Percentiles rank a stretch among this genome's conserved stretches.
phyloP scores from a whole-genome alignment of 2,888 invertebrate genomes.

The Geotrupes spiniger region DNA sequence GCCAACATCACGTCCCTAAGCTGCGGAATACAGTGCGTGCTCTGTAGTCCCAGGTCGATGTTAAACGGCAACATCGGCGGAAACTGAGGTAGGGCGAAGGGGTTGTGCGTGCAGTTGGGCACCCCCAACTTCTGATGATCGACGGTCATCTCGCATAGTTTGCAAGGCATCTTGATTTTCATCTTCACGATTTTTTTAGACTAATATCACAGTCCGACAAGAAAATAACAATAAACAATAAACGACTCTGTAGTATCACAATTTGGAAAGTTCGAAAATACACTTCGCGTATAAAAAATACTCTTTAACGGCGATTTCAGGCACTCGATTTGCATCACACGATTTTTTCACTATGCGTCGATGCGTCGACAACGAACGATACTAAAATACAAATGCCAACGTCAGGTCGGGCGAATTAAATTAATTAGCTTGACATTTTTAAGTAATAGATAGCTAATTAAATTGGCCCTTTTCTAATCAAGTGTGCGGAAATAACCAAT shows the following conservation, averaged over 20 bases:
- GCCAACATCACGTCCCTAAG: slow-evolving; percentile 65
- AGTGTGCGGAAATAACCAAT: too few species aligned
- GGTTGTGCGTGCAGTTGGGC: slow-evolving; percentile 42
- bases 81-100: slow-evolving; percentile 36
- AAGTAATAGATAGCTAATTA: too few species aligned
- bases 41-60: slow-evolving; percentile 46
- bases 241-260: neutral
- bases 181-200: slow-evolving; percentile 29
- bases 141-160: slow-evolving; percentile 46
- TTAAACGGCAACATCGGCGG: slow-evolving; percentile 36
- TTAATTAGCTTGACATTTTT: too few species aligned
- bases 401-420: too few species aligned
- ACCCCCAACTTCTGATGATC: slow-evolving; percentile 41
- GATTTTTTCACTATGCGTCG: neutral
- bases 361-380: too few species aligned
- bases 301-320: neutral
- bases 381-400: too few species aligned
- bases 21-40: slow-evolving; percentile 56
- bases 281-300: slow-evolving; percentile 1
- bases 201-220: slow-evolving; percentile 34
- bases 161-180: slow-evolving; percentile 45
- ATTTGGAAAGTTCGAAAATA: too few species aligned
- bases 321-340: slow-evolving; percentile 6
- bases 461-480: too few species aligned
- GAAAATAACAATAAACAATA: neutral